Evolutionary conservation across 2,797 vertebrate genomes (phyloP).

Genomic region (Gymnocypris eckloni): DNA sequence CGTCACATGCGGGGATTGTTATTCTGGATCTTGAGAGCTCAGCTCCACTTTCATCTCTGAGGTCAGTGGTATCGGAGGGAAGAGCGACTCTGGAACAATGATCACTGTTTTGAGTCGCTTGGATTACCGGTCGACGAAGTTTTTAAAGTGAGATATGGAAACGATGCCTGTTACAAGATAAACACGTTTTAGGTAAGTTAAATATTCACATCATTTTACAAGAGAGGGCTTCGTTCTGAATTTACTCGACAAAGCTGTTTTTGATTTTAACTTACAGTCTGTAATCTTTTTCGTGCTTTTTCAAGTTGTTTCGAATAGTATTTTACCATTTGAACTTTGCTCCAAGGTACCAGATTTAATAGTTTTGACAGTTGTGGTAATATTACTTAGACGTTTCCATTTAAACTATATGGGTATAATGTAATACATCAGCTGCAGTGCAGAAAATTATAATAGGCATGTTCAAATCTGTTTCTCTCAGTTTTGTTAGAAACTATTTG

Average conservation of each 20-base stretch:
- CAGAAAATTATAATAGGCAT: not conserved
- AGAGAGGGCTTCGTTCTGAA: not conserved
- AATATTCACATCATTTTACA: not conserved
- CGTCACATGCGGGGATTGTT: slow-evolving; percentile 69
- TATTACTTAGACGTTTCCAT: not conserved
- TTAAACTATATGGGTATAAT: not conserved
- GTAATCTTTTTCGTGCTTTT: not conserved
- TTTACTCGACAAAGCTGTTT: slow-evolving; percentile 2
- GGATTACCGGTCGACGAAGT: slow-evolving; percentile 5
- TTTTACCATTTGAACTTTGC: not conserved
- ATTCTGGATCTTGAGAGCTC: slow-evolving; percentile 54
- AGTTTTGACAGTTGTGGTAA: not conserved
- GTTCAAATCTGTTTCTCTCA: not conserved
- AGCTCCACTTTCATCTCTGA: slow-evolving; percentile 42
- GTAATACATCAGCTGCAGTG: not conserved
- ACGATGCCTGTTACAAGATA: not conserved
- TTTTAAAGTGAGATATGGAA: slow-evolving; percentile 33
- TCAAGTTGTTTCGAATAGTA: not conserved
- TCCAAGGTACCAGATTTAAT: not conserved
- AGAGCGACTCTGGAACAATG: slow-evolving; percentile 28
- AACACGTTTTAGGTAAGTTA: slow-evolving; percentile 48
- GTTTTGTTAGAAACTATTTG: too few relatives aligned
- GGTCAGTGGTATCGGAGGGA: not conserved
- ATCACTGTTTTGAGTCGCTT: slow-evolving; percentile 20
- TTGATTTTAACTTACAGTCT: not conserved